phyloP scores from a whole-genome alignment of 2,113 vertebrate species.

The Xiphophorus couchianus region DNA sequence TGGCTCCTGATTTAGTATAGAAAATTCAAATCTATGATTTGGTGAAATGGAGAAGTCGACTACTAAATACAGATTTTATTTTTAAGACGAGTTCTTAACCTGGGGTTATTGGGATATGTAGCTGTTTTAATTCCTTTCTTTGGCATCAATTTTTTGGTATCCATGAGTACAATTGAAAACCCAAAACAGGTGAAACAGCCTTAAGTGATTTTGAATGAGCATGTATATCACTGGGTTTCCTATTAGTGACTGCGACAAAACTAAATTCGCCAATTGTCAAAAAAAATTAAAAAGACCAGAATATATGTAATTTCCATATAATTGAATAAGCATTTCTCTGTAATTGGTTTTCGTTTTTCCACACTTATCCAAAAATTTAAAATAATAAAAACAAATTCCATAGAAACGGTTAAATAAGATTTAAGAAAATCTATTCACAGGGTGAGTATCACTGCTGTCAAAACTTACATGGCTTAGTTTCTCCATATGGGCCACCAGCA shows the following conservation, averaged over 20 bases:
- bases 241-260: neutral
- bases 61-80: no score
- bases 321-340: neutral
- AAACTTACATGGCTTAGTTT: constrained; percentile 93
- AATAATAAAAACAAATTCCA: neutral
- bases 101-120: no score
- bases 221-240: neutral
- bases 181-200: neutral
- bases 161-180: neutral
- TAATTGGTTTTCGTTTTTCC: neutral
- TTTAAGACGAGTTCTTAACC: no score
- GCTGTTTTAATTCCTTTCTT: no score
- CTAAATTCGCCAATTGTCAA: neutral
- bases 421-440: neutral
- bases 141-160: no score
- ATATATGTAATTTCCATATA: neutral
- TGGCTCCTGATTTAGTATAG: no score
- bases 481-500: constrained; percentile 97
- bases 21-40: no score
- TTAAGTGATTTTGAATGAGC: neutral
- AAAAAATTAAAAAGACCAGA: neutral
- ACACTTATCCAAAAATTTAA: neutral
- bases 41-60: no score
- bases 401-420: neutral
- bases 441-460: neutral